Base-by-base conservation (phyloP, 2,888 invertebrate genomes). In the Galerucella calmariensis region DNA sequence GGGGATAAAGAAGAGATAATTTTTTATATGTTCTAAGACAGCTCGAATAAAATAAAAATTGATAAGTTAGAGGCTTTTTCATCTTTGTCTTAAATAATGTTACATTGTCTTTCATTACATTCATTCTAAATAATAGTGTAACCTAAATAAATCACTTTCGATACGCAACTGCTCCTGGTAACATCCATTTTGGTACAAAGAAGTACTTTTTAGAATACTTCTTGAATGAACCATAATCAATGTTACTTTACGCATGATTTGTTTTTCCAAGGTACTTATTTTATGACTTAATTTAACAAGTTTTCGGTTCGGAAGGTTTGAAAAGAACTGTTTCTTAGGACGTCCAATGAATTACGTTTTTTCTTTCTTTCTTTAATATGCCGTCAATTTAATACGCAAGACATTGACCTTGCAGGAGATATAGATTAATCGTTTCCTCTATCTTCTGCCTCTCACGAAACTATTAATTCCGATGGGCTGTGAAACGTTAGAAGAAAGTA, bases 221-320 rank as follows among this genome's bases (percentile, higher is more conserved):
- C 53, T 65, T 51, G n/a, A 58, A 51, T 58, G 56, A 46, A 71
- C 41, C 63, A 65, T 71, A 71, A 71, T 71, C 71, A 58, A 56
- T 56, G 63, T 71, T 65, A 16, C 65, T 71, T 71, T 71, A 71
- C 65, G 71, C 71, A 63, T 71, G 71, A 71, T 71, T 70, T 63
- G 20, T 41, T 56, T 65, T 71, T 61, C 51, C 58, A 44, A 63
- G 71, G 71, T 41, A 44, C 35, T 51, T 12, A 44, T 56, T 35
- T 74, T 70, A 74, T 74, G 70, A 70, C 70, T 74, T 62, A 74
- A 74, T 74, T 74, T 65, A 70, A 70, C 61, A 56, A 66, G 66
- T 74, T 74, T 69, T 74, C 67, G 74, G 70, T 51, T 63, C 53
- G 46, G 10, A 51, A 67, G 56, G 61, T 73, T 73, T 68, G 44